Conservation (phyloP, 2,797 vertebrate species). For the Gouania willdenowi region DNA sequence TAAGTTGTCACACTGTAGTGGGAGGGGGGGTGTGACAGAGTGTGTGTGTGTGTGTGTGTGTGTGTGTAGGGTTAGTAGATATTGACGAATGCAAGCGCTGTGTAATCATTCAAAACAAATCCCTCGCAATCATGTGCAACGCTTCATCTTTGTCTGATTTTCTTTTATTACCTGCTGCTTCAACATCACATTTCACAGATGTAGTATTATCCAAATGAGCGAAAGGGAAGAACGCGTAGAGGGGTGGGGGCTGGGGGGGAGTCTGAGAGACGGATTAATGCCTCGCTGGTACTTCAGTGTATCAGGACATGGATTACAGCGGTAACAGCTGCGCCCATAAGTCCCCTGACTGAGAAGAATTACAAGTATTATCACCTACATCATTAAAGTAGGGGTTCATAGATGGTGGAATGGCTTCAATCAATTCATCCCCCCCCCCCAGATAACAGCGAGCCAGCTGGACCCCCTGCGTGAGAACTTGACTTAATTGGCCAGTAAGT, state of each 20-base stretch:
- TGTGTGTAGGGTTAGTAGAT: conserved; percentile 1
- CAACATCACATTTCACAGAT: conserved; percentile 80
- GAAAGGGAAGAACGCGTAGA: conserved; percentile 21
- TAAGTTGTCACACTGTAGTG: conserved; percentile 65
- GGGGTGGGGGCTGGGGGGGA: conserved; percentile 49
- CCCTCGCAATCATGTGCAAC: conserved; percentile 25
- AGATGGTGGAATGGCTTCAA: conserved; percentile 95
- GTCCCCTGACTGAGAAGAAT: conserved; percentile 99
- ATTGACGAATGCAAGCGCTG: conserved; percentile 25
- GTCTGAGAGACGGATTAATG: conserved; percentile 87
- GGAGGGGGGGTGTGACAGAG: no score
- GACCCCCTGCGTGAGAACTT: conserved; percentile 99
- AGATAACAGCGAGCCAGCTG: conserved; percentile 95
- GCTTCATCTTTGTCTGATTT: conserved; percentile 7
- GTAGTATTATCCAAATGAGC: conserved; percentile 64
- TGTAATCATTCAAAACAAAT: conserved; percentile 36
- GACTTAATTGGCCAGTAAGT: conserved; percentile 99
- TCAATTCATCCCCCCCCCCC: conserved; percentile 94
- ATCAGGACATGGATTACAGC: conserved; percentile 91
- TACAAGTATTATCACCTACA: conserved; percentile 99
- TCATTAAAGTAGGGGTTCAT: conserved; percentile 98
- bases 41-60: not conserved
- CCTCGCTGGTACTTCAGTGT: conserved; percentile 84
- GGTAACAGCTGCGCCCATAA: conserved; percentile 94
- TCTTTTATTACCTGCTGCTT: conserved; percentile 50